Evolutionary conservation across 2,113 vertebrate genomes (phyloP), one percentile per base, ranked within the genome.

Genomic region (Sturnus vulgaris): DNA sequence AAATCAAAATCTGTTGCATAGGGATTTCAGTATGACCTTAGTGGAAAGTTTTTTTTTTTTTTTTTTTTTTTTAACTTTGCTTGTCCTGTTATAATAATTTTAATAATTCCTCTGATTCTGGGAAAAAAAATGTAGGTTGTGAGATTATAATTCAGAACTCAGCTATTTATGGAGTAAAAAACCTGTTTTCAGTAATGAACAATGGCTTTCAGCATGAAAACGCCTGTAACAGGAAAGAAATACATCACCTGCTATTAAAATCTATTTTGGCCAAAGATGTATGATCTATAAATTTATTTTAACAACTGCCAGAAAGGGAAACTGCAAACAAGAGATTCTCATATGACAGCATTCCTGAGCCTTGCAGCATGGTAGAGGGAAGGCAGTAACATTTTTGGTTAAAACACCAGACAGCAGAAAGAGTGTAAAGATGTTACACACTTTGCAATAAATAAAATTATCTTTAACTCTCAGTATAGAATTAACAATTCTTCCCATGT

Each of bases 61-160:
- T 68, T 35, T 39, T 39, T 83, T 50, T n/a, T 53, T 72, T 57
- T 47, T 15, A 50, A 49, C 6, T 72, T 46, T 61, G 2, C 1
- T 55, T 49, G 20, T 31, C 27, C 15, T 65, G 5, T 46, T 42
- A 22, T 64, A 53, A n/a, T 9, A 1, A 31, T 82, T 91, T 91
- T 35, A 56, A 52, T 80, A 7, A 28, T 79, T 52, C 79, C 3
- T 35, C 27, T 72, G 5, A 57, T 63, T 18, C 12, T 63, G 11
- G 8, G 2, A 53, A 68, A 83, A 59, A 56, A 30, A 27, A 0
- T 39, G 3, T 9, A 31, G 5, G 2, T 22, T 55, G 2, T 55
- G 15, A 61, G 35, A 71, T 59, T 82, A 24, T 14, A 59, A 27
- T 50, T 85, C 37, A 82, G 20, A 90, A 64, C 7, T 37, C 30